Evolutionary conservation across 2,888 invertebrate species (phyloP), one percentile per base, ranked within the genome.

Genomic region (Yponomeuta evonymella): DNA sequence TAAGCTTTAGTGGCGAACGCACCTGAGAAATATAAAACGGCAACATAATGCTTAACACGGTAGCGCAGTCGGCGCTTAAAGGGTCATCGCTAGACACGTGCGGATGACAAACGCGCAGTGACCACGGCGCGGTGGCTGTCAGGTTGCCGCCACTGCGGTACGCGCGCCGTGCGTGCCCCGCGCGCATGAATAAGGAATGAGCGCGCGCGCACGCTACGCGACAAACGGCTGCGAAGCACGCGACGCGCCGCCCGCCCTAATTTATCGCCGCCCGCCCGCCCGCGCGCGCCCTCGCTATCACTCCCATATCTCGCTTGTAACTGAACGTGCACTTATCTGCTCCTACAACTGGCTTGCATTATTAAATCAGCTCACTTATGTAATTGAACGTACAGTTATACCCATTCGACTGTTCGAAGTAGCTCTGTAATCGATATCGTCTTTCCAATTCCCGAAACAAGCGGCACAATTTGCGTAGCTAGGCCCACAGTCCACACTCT

Each of bases 181-280:
- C 76, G 81, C 81, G 86, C 85, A 90, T 92, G 92, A 91, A 91
- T 91, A 91, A 87, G 84, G 83, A 89, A 92, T 89, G 91, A 90
- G 89, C 88, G 90, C 90, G 81, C 77, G 90, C 90, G 91, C 91
- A 91, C 92, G 91, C 90, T 10, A 72, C 84, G 83, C 87, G 79
- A 81, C 83, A 81, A 85, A 85, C 85, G 78, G 83, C 86, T 83
- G 79, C 78, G 80, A 81, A 83, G 81, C 84, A 83, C 85, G 85
- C 83, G 78, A 84, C 48, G 62, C 65, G 30, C 73, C 72, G 67
- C 71, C 72, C 72, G 79, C 84, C 85, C 80, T 85, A 83, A 87
- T 87, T 88, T 89, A 88, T 86, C 79, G 78, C 87, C 82, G 83
- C 86, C 86, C 84, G 83, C 80, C 83, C 79, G 69, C 78, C 77